These are phyloP conservation scores for Uria aalge DNA, from an alignment of 2,113 vertebrate species.

Conservation along the genomic window DNA sequence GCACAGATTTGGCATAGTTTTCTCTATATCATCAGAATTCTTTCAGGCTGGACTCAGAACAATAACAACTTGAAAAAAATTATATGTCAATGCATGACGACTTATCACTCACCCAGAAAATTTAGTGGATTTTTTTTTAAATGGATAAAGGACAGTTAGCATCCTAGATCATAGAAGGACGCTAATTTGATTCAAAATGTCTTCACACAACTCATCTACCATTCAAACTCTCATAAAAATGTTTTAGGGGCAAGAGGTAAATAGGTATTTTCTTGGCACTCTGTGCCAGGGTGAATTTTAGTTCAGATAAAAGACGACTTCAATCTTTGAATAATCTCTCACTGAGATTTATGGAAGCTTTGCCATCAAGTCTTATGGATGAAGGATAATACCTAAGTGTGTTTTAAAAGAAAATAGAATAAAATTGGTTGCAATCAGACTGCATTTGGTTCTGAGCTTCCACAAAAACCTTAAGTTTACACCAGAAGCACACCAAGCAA, in stretches of 20 bases:
- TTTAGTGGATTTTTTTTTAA: background rate
- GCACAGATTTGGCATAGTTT: background rate
- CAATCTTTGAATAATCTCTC: background rate
- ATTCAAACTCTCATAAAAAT: background rate
- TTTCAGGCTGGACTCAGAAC: slow-evolving; percentile 33
- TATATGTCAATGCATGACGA: background rate
- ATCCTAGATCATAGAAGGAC: background rate
- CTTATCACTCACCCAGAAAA: background rate
- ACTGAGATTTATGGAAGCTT: background rate
- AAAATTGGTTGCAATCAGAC: background rate
- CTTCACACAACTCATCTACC: background rate
- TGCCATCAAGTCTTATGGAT: background rate
- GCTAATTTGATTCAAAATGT: background rate
- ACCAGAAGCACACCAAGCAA: background rate
- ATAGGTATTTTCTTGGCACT: background rate
- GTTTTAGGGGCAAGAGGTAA: background rate
- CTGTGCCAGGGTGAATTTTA: background rate
- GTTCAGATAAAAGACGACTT: background rate
- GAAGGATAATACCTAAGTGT: background rate
- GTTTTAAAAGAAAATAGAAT: background rate
- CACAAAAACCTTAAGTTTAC: background rate
- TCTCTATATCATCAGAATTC: background rate
- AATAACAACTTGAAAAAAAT: background rate
- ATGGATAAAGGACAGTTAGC: background rate
- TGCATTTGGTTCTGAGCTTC: background rate